Evolutionary conservation across 2,113 vertebrate species (phyloP), one percentile per base, ranked within the genome.

Genomic region (Hyperoodon ampullatus): DNA sequence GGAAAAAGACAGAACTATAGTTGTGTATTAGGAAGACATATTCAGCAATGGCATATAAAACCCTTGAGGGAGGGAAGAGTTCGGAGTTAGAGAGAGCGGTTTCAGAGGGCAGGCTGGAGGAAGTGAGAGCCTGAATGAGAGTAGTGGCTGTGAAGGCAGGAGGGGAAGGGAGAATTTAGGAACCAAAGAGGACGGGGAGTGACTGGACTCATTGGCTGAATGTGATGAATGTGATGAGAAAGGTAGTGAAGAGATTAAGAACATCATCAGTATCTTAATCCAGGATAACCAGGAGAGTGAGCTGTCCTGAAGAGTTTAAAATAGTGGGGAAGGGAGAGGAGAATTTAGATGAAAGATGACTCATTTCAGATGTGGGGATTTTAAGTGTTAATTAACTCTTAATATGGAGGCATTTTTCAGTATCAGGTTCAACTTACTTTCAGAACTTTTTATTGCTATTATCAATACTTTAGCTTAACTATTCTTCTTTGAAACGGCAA

Each of bases 401-500:
- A 81, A 66, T 42, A 74, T 21, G 15, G 60, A 85, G 26, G 55
- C 10, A 63, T 11, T 90, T 94, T 90, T 82, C 28, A 96, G 28
- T 23, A 60, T 70, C 14, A 28, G 26, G 0, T 68, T 90, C n/a
- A 87, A 92, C 19, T 78, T 78, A 84, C 12, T 94, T 88, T 93
- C 11, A 50, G 24, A 92, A 92, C 16, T 91, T 86, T 68, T 30
- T 72, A 61, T 71, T 42, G 42, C 47, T 90, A 72, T 80, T 86
- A 15, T 65, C 63, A 81, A 82, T 82, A 68, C 86, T 89, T 97
- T 88, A 78, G 63, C 21, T 90, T 78, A 91, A 75, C 42, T 68
- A 18, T 86, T 95, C 10, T 72, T 89, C 61, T 71, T 94, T 91
- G 60, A 61, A 96, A 91, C 89, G 71, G 16, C 97, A 85, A 70